Evolutionary conservation across 2,113 vertebrate genomes (phyloP).

Genomic region (Tinamus guttatus): DNA sequence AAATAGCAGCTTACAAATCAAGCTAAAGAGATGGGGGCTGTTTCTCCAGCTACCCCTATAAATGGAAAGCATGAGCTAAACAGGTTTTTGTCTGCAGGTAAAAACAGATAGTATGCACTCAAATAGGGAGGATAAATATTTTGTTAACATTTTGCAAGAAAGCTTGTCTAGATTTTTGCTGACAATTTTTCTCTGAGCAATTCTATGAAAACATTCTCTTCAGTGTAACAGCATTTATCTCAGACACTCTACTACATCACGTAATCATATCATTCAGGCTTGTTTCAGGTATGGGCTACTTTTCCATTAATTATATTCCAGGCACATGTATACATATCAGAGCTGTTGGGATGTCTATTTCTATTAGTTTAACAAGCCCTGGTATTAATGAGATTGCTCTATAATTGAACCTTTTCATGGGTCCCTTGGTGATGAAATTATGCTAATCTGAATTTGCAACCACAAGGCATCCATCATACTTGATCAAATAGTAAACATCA

Average conservation of each 20-base stretch:
- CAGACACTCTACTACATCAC: not conserved
- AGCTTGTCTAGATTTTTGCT: not conserved
- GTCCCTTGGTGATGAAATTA: slow-evolving; percentile 94
- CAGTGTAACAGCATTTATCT: slow-evolving; percentile 3
- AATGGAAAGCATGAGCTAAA: not conserved
- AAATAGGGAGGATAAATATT: not conserved
- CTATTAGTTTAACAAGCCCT: slow-evolving; percentile 92
- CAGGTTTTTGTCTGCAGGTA: not conserved
- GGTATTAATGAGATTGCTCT: slow-evolving; percentile 96
- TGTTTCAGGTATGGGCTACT: slow-evolving; percentile 82
- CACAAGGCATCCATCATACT: slow-evolving; percentile 94
- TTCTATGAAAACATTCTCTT: not conserved
- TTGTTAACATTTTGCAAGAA: not conserved
- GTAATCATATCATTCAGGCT: slow-evolving; percentile 32
- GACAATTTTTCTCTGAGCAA: not conserved
- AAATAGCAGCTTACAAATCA: slow-evolving; percentile 5
- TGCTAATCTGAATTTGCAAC: slow-evolving; percentile 91
- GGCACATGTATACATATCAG: slow-evolving; percentile 89
- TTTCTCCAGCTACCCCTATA: not conserved
- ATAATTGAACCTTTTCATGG: slow-evolving; percentile 94
- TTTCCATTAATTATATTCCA: slow-evolving; percentile 90
- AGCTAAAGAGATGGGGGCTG: not conserved
- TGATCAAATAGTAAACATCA: slow-evolving; percentile 92
- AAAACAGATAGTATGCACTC: not conserved
- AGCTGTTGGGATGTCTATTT: slow-evolving; percentile 87